Evolutionary conservation across 2,888 invertebrate species (phyloP).

Genomic region (Eustalomyia histrio): DNA sequence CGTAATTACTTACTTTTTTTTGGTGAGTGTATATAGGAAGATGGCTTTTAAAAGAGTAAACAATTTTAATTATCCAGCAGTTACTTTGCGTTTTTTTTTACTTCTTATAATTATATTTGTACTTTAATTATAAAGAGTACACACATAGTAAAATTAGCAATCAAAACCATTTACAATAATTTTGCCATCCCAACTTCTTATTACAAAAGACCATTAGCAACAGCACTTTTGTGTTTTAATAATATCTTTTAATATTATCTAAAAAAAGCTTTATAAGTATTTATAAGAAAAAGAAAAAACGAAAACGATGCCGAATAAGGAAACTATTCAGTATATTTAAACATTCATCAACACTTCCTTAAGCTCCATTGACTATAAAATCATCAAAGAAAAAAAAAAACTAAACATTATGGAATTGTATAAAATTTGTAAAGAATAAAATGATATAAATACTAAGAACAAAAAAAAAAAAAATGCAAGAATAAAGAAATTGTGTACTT

Average conservation of each 20-base stretch:
- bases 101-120: background rate
- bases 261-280: background rate
- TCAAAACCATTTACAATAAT: background rate
- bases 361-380: constrained; percentile 38
- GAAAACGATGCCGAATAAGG: background rate
- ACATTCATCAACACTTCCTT: constrained; percentile 41
- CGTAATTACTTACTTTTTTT: no score
- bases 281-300: background rate
- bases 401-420: background rate
- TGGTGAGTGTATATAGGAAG: no score
- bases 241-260: background rate
- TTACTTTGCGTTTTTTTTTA: background rate
- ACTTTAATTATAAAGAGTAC: background rate
- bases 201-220: background rate
- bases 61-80: background rate
- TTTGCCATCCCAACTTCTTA: background rate
- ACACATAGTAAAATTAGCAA: background rate
- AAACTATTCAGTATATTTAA: background rate
- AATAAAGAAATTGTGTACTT: background rate
- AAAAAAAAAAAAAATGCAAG: background rate
- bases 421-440: no score
- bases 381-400: constrained; percentile 14
- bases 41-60: no score
- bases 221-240: background rate
- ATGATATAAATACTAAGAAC: no score